Base-by-base conservation (phyloP, 1,140 invertebrate genomes). In the Trichomalopsis sarcophagae region DNA sequence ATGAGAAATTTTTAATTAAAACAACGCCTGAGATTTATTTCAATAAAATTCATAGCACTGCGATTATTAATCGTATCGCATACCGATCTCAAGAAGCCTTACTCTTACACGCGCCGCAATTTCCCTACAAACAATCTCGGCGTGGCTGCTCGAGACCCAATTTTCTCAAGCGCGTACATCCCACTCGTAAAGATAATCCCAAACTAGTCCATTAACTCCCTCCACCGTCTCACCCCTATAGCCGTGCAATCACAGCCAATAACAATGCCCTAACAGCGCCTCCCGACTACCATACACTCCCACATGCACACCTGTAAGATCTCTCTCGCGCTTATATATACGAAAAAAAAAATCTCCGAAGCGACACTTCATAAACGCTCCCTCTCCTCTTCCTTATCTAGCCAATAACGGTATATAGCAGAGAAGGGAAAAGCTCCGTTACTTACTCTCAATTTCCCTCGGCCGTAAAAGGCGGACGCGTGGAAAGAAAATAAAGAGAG, bases 391-490 rank as follows among this genome's bases (percentile, higher is more conserved):
- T 14, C 69, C 69, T 62, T 62, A 62, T 62, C 55, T 62, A 7
- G 55, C 4, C 55, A 62, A 62, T 62, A 62, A 62, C 55, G 55
- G 7, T 44, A 44, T 44, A 44, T 44, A 44, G 55, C 21, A 27
- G 27, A 30, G 5, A 27, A 27, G 33, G 23, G 17, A 74, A 62
- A 30, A 66, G 50, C 69, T 36, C 27, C 33, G 36, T 83, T 83
- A 76, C 55, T 83, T 83, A 76, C 55, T 83, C 74, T 77, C 40
- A 47, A 77, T 83, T 83, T 74, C 9, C 76, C 14, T 66, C 23
- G 69, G 55, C 74, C 33, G 21, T 40, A 74, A 55, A 62, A 62
- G 55, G 55, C 55, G 55, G 55, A 62, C 55, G 47, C 71, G 68
- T 23, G 44, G 27, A 62, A 71, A 55, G 44, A 71, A 55, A 84